Base-by-base conservation (phyloP, 2,797 vertebrate genomes). In the Choloepus didactylus region DNA sequence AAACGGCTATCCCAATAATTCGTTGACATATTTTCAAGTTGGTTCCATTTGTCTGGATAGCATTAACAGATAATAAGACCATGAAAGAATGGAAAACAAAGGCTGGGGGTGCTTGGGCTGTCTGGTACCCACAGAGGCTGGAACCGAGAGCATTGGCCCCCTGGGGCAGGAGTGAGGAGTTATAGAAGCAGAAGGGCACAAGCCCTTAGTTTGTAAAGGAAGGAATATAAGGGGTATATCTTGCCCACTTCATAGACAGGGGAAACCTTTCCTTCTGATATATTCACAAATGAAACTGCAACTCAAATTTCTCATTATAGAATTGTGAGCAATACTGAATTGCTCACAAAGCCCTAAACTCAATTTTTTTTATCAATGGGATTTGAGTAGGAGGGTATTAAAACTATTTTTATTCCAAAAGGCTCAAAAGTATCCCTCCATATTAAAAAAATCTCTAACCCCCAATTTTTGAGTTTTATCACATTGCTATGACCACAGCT, bases 271-370 rank as follows among this genome's bases (percentile, higher is more conserved):
- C 38, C 15, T 87, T 87, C 89, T 3, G 27, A 16, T 7, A n/a
- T 51, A 85, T n/a, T 67, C 46, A 88, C 66, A 82, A 64, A 95
- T 85, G 64, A 69, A 89, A 64, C 51, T 25, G 66, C 16, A 51
- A 12, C 5, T 82, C 23, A 49, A 8, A n/a, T 70, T 88, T 88
- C 31, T 29, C 9, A 7, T 79, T 27, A 6, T 31, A 56, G 56
- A 35, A 3, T 38, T 72, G 12, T 59, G 6, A 27, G 35, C 21
- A 54, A 2, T 56, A 64, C 18, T 60, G 0, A 72, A 31, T 9
- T 81, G 29, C n/a, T 44, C 23, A 94, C 27, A 64, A 72, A 69
- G 2, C n/a, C 35, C 46, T 18, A 44, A 75, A 51, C 14, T 81
- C 16, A 2, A 51, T 46, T 86, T 77, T 77, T 25, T 66, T 16